Base-by-base conservation (phyloP, 1,140 invertebrate genomes). In the Trichomalopsis sarcophagae region DNA sequence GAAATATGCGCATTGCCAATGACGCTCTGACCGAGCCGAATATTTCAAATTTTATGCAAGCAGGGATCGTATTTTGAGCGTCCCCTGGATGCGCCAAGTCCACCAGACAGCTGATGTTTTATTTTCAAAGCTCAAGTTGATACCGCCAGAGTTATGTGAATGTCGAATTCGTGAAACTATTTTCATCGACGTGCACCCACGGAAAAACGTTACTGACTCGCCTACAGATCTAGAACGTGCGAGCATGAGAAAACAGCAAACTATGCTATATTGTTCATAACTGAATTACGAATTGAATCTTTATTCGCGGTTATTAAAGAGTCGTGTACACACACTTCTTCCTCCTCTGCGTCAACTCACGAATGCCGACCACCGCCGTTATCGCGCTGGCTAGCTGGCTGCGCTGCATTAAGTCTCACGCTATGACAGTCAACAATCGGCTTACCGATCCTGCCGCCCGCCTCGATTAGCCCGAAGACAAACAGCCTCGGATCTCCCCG, bases 401-500 rank as follows among this genome's bases (percentile, higher is more conserved):
- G 33, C 27, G 66, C 66, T 44, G 66, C 66, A 81, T 81, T 81
- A 81, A 81, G 66, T 81, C 77, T 62, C 33, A 21, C 23, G 79
- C 80, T 73, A 50, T 80, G 74, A 80, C 76, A 85, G 68, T 79
- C 84, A 85, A 80, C 40, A 78, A 84, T 50, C 73, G 75, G 82
- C 74, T 76, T 78, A 71, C 76, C 75, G 75, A 73, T 79, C 50
- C 68, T 14, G 14, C 62, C 36, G 27, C 23, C 33, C 36, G 27
- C 23, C 33, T 73, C 69, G 80, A 81, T 81, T 81, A 81, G 80
- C 68, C 69, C 11, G 71, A 81, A 73, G 80, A 81, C 69, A 81
- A 81, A 81, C 80, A 81, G 40, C 69, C 40, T 36, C 33, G 33
- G 40, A 68, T 69, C 62, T 80, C 62, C 44, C 69, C 40, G 40